Conservation (phyloP, 1,140 invertebrate genomes). For the Drosophila willistoni region DNA sequence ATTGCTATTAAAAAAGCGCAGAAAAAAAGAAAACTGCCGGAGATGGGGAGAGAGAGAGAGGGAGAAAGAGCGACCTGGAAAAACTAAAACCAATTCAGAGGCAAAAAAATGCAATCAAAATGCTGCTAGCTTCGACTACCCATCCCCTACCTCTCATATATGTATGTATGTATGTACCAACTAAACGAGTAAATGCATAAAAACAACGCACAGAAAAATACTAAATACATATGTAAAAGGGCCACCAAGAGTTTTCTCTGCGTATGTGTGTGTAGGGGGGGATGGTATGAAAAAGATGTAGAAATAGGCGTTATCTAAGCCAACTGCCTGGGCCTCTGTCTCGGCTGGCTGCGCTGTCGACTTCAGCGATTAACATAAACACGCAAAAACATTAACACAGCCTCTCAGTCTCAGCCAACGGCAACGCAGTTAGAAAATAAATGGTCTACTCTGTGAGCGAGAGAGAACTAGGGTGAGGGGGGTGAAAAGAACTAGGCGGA, state of each 20-base stretch:
- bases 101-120: slow-evolving; percentile 62
- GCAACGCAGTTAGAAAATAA: slow-evolving; percentile 72
- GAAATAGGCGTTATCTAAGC: slow-evolving; percentile 67
- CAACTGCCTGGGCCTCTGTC: slow-evolving; percentile 29
- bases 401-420: slow-evolving; percentile 64
- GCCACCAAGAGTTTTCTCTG: background rate
- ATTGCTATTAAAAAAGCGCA: slow-evolving; percentile 75
- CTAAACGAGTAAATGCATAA: slow-evolving; percentile 66
- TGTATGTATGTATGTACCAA: background rate
- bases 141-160: background rate
- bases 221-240: slow-evolving; percentile 32
- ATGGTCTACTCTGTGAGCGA: slow-evolving; percentile 10
- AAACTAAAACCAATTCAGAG: slow-evolving; percentile 29
- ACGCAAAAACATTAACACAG: slow-evolving; percentile 82
- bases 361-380: slow-evolving; percentile 78
- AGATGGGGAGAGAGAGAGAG: slow-evolving; percentile 29
- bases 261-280: slow-evolving; percentile 27
- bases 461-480: slow-evolving; percentile 35
- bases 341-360: slow-evolving; percentile 40
- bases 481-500: background rate
- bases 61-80: slow-evolving; percentile 9
- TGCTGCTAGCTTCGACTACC: slow-evolving; percentile 36
- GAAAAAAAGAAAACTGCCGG: slow-evolving; percentile 34
- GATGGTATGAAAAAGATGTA: slow-evolving; percentile 19
- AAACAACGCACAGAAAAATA: slow-evolving; percentile 44